Conservation (phyloP, 1,140 invertebrate genomes). For the Drosophila asahinai region DNA sequence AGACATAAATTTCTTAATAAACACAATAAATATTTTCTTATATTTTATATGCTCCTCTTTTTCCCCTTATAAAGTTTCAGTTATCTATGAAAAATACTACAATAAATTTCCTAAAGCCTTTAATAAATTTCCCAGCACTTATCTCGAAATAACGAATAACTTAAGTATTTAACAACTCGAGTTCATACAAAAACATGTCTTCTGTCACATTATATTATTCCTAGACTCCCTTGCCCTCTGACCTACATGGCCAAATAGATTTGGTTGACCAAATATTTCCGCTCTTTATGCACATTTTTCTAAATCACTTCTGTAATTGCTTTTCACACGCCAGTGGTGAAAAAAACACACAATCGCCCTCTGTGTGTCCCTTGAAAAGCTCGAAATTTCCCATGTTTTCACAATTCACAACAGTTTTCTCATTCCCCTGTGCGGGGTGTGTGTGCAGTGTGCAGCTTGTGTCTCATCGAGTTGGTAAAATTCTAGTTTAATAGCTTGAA, state of each 20-base stretch:
- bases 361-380: constrained; percentile 12
- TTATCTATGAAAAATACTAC: background rate
- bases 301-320: constrained; percentile 54
- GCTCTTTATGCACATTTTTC: constrained; percentile 35
- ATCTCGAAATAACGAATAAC: background rate
- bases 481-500: constrained; percentile 59
- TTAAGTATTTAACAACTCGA: background rate
- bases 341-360: constrained; percentile 9
- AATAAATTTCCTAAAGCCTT: background rate
- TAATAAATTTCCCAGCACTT: background rate
- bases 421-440: background rate
- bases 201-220: constrained; percentile 8
- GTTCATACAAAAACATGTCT: constrained; percentile 2
- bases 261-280: constrained; percentile 35
- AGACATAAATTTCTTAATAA: too few relatives aligned
- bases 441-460: constrained; percentile 11
- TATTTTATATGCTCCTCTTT: too few relatives aligned
- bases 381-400: constrained; percentile 35
- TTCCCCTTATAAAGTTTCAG: background rate
- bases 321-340: constrained; percentile 37
- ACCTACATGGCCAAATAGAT: constrained; percentile 9
- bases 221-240: background rate
- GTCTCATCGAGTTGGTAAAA: constrained; percentile 45
- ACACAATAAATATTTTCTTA: background rate
- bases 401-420: constrained; percentile 33